Evolutionary conservation across 2,797 vertebrate species (phyloP), one percentile per base, ranked within the genome.

Genomic region (Hafferia zeledoni): DNA sequence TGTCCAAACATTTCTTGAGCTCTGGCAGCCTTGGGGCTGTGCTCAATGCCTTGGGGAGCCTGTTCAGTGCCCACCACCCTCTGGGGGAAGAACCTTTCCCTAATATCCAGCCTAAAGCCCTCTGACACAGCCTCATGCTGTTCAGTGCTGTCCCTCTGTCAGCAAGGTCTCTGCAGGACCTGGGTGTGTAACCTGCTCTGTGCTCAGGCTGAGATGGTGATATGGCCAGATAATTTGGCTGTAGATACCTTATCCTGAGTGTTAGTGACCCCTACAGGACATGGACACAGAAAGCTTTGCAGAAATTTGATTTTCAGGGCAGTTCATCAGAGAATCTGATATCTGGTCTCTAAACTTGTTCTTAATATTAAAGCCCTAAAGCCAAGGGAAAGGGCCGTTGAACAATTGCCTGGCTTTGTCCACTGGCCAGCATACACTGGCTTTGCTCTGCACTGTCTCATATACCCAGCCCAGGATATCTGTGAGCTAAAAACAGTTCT

Each of bases 171-270:
- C 41, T 72, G 24, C 28, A 57, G 56, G 63, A 69, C 4, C 6
- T 16, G 5, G 9, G 22, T 37, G 13, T 5, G 37, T 55, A 31
- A 31, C n/a, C 15, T 0, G 0, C 24, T 9, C n/a, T 39, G 13
- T 72, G 37, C 27, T 61, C 23, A 25, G 55, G 55, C 63, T 59
- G 60, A 52, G 56, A 13, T 77, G 31, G 15, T 23, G 37, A 17
- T 10, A 25, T 0, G 1, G 20, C 27, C 2, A 0, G 7, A 44
- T 41, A n/a, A 28, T 28, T 50, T 43, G 43, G 10, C 4, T 87
- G 35, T 24, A 37, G 33, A 17, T 17, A 16, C 1, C 35, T 88
- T 35, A 16, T 44, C 30, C 20, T 43, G 30, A 33, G 39, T 8
- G 10, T 56, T 43, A 52, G 60, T 63, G 76, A 81, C 23, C 14